Percentiles rank a stretch among this genome's conserved stretches.
These are phyloP conservation scores for Lordiphosa fenestrarum DNA, from an alignment of 2,888 invertebrate genomes.

Conservation along the genomic window DNA sequence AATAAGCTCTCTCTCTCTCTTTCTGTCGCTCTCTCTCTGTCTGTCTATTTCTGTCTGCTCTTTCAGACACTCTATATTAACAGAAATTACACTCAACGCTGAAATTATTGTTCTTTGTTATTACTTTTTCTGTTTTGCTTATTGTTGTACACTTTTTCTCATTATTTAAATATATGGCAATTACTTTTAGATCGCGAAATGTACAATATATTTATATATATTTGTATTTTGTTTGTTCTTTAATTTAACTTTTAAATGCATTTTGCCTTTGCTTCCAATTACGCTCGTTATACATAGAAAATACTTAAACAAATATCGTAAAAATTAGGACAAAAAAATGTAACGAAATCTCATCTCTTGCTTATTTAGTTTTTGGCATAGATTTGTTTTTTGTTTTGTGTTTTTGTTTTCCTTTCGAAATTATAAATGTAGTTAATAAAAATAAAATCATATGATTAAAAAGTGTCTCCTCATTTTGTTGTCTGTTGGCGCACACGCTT, in stretches of 20 bases:
- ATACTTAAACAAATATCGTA: conserved; percentile 27
- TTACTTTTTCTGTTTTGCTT: conserved; percentile 53
- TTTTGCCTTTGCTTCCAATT: conserved; percentile 43
- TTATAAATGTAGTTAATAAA: conserved; percentile 71
- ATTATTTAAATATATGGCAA: conserved; percentile 23
- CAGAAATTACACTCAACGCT: conserved; percentile 50
- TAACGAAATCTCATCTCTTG: conserved; percentile 52
- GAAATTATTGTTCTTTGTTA: conserved; percentile 62
- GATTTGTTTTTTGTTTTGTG: conserved; percentile 22
- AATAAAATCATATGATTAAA: conserved; percentile 49
- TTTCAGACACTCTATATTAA: conserved; percentile 34
- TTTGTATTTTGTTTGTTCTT: conserved; percentile 37
- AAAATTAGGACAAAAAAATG: conserved; percentile 26
- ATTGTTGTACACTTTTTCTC: conserved; percentile 23
- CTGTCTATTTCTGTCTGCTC: conserved; percentile 5
- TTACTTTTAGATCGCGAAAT: conserved; percentile 36
- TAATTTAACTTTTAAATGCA: conserved; percentile 58
- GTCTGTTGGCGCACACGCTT: conserved; percentile 27
- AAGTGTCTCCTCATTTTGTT: conserved; percentile 18
- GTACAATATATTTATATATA: conserved; percentile 35
- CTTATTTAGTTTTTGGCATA: conserved; percentile 59
- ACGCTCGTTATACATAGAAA: conserved; percentile 17
- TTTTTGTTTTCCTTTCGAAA: conserved; percentile 44
- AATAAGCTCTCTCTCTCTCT: conserved; percentile 58
- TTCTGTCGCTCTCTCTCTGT: conserved; percentile 1